Base-by-base conservation (phyloP, 2,797 vertebrate genomes). In the Myotis vivesi region DNA sequence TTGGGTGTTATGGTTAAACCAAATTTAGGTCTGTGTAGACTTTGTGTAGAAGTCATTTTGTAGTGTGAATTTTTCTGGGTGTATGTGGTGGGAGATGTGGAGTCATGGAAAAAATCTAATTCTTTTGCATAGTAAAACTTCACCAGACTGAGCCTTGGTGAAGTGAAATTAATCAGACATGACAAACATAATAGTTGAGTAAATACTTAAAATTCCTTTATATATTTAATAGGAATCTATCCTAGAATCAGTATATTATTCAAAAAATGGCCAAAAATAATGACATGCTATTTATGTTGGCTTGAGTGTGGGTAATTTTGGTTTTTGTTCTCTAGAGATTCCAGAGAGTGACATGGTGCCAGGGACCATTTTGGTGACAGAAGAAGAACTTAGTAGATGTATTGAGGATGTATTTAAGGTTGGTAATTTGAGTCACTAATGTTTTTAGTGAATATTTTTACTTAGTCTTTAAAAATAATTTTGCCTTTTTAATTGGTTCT, bases 331-430 rank as follows among this genome's bases (percentile, higher is more conserved):
- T 97, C 75, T 97, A 98, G 98, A 98, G 94, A 86, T 97, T 88
- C 28, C 95, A 94, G 98, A 93, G 12, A 96, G 94, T 23, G 96
- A 94, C 68, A 25, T 95, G 71, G 76, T 87, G 1, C 97, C 97
- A 57, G 98, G 97, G 81, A 91, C 97, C 0, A 87, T 98, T 92
- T 94, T 98, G 92, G 99, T 99, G 95, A 96, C 98, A 46, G 99
- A 99, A 97, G 97, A 98, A 94, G 99, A 99, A 96, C 98, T 99
- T 86, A 97, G 98, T 2, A 97, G 95, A n/a, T 99, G 99, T 72
- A 95, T 99, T 88, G 99, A 99, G 87, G 99, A 99, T 41, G 76
- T 99, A 5, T 98, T 98, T 97, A 99, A 99, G 99, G 99, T 99
- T 96, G 97, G 0, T 4, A 84, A 92, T 94, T 53, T 46, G 19